Base-by-base conservation (phyloP, 2,888 invertebrate species). In the Slavum lentiscoides region DNA sequence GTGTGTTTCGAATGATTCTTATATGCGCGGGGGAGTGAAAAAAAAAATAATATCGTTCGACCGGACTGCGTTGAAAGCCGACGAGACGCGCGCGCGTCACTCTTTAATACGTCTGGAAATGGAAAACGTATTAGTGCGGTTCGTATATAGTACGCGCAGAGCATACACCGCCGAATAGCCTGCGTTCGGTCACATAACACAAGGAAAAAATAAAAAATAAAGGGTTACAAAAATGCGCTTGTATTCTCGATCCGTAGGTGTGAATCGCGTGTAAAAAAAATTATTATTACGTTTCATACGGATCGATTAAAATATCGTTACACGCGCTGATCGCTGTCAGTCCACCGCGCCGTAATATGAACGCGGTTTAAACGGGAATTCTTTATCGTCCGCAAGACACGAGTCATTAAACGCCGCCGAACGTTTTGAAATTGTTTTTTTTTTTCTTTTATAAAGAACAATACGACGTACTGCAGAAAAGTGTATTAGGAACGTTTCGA, bases 51-150 rank as follows among this genome's bases (percentile, higher is more conserved):
- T 49, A 53, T 21, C 21, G 1, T 30, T 30, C 1, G 23, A 68
- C 23, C 49, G 19, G 53, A 68, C 68, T 5, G 1, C 17, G 53
- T 53, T 61, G 23, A 23, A 53, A 53, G 30, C 53, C 15, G 30
- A 53, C 53, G n/a, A 55, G 17, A 30, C 30, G 11, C 19, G 6
- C 19, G 6, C 30, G 30, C 30, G 30, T 19, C 6, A 43, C 11
- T 23, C 19, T 30, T 58, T 67, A 75, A 43, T 53, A 58, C 23
- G 23, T 66, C 58, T 66, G 23, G 58, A 43, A 21, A 75, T 23
- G 23, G 66, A 75, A 66, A 58, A 75, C 55, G 23, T 75, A 75
- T 58, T 39, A 75, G 55, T 66, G 64, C n/a, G 21, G 37, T 62
- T 58, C 7, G 69, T 55, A 37, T 21, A 7, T 30, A 30, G 30